These are phyloP conservation scores for Psammodynastes pulverulentus DNA, from an alignment of 2,113 vertebrate species.

Conservation along the genomic window DNA sequence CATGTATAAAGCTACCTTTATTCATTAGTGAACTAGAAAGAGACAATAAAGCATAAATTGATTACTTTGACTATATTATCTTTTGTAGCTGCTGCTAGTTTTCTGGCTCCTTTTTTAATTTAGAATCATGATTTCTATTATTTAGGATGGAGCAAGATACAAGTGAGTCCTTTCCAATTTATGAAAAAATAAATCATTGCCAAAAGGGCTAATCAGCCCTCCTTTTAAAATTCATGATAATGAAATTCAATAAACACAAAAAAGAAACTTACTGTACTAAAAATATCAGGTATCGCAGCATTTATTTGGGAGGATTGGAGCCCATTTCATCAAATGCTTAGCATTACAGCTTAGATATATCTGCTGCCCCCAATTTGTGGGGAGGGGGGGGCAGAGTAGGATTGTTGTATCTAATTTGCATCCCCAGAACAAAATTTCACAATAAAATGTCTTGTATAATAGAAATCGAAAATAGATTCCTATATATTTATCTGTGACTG, in stretches of 20 bases:
- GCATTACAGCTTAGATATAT: background rate
- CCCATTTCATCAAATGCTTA: background rate
- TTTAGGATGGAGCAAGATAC: conserved; percentile 39
- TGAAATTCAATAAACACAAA: background rate
- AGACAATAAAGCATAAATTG: conserved; percentile 56
- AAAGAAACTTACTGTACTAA: background rate
- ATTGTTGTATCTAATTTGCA: background rate
- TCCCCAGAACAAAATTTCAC: background rate
- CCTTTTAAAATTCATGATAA: conserved; percentile 7
- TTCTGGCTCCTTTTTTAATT: conserved; percentile 32
- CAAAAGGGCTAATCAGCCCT: background rate
- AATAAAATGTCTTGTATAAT: background rate
- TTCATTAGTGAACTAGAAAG: conserved; percentile 50
- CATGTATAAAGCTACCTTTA: conserved; percentile 44
- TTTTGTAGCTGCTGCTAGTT: conserved; percentile 47
- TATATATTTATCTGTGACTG: background rate
- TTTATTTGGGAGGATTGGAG: background rate
- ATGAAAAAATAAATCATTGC: conserved; percentile 46
- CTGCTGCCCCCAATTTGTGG: background rate
- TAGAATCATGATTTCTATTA: conserved; percentile 49
- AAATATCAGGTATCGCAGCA: background rate
- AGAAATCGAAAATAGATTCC: background rate
- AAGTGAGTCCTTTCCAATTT: conserved; percentile 45
- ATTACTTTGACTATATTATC: conserved; percentile 59
- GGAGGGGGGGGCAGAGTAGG: too few relatives aligned